Conservation (phyloP, 2,888 invertebrate genomes). For the Hypercompe scribonia region DNA sequence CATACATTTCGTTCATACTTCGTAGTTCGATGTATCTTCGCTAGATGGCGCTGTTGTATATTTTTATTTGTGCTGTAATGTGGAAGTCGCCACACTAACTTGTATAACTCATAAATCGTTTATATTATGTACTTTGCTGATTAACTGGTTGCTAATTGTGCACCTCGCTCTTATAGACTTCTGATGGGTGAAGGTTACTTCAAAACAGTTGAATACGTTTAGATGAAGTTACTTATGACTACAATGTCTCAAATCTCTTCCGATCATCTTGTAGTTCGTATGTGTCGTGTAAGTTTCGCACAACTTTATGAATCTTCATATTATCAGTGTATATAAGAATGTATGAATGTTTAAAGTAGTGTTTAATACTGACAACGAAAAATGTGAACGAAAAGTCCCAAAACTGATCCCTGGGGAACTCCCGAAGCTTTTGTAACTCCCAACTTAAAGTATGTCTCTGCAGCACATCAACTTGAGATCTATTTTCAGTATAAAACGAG, state of each 20-base stretch:
- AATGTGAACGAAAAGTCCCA: no score
- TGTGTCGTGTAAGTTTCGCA: background rate
- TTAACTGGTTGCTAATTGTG: background rate
- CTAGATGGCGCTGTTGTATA: no score
- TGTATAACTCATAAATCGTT: background rate
- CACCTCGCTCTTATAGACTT: background rate
- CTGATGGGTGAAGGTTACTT: background rate
- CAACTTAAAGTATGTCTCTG: background rate
- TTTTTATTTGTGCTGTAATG: no score
- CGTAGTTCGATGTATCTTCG: no score
- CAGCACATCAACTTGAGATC: constrained; percentile 5
- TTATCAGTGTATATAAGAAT: background rate
- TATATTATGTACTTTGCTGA: background rate
- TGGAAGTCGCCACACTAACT: no score
- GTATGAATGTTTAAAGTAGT: no score
- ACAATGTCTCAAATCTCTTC: background rate
- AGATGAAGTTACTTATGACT: background rate
- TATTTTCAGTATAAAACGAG: constrained; percentile 1
- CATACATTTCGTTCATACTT: no score
- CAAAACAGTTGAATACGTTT: background rate
- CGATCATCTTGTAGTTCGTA: background rate
- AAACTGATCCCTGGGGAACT: constrained; percentile 7
- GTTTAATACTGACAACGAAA: no score
- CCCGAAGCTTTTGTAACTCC: background rate
- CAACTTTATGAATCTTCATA: background rate